These are phyloP conservation scores for Meleagris gallopavo DNA, from an alignment of 2,113 vertebrate species.

Conservation along the genomic window DNA sequence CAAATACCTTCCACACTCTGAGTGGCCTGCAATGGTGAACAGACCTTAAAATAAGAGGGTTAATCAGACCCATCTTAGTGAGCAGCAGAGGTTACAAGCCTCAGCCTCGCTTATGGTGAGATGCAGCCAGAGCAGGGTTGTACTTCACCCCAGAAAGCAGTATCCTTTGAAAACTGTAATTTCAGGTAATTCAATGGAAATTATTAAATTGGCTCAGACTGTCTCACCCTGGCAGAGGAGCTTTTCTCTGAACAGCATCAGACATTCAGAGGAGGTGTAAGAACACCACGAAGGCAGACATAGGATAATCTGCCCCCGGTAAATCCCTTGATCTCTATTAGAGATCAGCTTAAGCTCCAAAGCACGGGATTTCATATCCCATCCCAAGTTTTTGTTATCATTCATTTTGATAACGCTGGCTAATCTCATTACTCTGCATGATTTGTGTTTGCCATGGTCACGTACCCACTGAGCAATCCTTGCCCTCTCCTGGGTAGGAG, in stretches of 20 bases:
- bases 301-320: constrained; percentile 63
- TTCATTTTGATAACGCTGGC: constrained; percentile 3
- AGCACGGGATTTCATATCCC: constrained; percentile 34
- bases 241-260: constrained; percentile 63
- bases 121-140: neutral
- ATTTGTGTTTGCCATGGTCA: constrained; percentile 4
- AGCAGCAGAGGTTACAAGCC: neutral
- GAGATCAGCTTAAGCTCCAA: constrained; percentile 69
- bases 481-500: constrained; percentile 37
- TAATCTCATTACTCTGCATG: constrained; percentile 57
- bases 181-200: constrained; percentile 66
- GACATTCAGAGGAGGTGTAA: constrained; percentile 64
- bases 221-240: constrained; percentile 45
- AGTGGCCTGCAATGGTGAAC: neutral
- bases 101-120: neutral
- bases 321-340: constrained; percentile 72
- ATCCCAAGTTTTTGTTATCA: constrained; percentile 56
- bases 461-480: constrained; percentile 28
- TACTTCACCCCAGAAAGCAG: constrained; percentile 39
- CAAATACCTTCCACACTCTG: neutral
- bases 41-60: neutral
- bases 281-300: constrained; percentile 63
- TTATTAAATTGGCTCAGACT: constrained; percentile 53
- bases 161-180: constrained; percentile 56
- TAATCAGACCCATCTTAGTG: constrained; percentile 13